Conservation (phyloP, 30 jellyfish, hydroid and myxozoan genomes). For the Aurelia sp. region DNA sequence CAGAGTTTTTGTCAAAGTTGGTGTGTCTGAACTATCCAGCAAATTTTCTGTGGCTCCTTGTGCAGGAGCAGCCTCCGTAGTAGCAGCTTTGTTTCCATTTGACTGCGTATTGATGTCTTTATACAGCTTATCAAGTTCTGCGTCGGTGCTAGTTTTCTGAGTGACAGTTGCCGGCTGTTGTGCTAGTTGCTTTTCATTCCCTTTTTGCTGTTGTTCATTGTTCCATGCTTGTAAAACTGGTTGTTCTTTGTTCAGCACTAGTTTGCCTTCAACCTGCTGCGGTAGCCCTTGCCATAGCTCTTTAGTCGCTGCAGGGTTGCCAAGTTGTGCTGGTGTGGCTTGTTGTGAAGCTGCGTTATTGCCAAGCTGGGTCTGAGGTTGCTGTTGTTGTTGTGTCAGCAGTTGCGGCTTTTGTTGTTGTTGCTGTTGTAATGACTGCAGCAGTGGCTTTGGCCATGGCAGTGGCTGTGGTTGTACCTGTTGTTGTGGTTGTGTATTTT, state of each 20-base stretch:
- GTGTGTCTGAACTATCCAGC: conserved; percentile 68
- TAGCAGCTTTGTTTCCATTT: neutral
- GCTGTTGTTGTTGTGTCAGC: neutral
- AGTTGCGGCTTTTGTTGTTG: neutral
- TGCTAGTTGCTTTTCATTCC: conserved; percentile 85
- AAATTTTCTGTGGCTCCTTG: conserved; percentile 28
- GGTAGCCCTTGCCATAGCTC: conserved; percentile 52
- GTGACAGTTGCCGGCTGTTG: conserved; percentile 13
- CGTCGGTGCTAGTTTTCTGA: neutral
- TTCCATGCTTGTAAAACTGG: conserved; percentile 16
- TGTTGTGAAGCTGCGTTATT: neutral
- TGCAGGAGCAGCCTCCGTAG: conserved; percentile 3
- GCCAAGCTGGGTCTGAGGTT: neutral
- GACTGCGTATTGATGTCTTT: conserved; percentile 28
- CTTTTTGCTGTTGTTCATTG: conserved; percentile 19
- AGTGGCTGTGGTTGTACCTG: conserved; percentile 5
- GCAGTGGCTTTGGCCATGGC: neutral
- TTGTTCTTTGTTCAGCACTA: conserved; percentile 43
- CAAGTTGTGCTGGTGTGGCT: neutral
- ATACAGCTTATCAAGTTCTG: conserved; percentile 34
- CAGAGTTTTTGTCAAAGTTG: conserved; percentile 60
- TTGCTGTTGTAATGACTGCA: neutral
- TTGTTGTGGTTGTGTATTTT: conserved; percentile 13
- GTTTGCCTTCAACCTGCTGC: conserved; percentile 60
- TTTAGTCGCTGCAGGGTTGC: neutral